Evolutionary conservation across 1,140 invertebrate species (phyloP).

Genomic region (Drosophila oshimai): DNA sequence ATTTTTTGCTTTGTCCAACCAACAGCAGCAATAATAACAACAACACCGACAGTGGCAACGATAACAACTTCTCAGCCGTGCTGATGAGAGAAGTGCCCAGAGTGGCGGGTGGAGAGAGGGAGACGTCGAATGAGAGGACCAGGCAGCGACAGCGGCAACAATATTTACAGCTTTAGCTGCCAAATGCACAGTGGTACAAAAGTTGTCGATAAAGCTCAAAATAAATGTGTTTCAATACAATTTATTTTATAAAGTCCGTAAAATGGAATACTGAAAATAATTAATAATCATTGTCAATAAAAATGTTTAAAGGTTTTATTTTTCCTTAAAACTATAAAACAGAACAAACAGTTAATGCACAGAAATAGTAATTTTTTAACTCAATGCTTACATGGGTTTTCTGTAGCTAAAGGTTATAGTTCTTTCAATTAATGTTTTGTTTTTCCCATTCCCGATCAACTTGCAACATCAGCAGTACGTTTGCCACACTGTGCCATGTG

Average conservation of each 20-base stretch:
- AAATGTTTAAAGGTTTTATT: too few relatives aligned
- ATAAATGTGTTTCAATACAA: too few relatives aligned
- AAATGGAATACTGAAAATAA: background rate
- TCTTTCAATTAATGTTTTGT: background rate
- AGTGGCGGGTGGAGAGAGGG: background rate
- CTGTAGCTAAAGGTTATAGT: too few relatives aligned
- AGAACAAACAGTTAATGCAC: too few relatives aligned
- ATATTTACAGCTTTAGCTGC: conserved; percentile 75
- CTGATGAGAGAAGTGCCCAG: conserved; percentile 35
- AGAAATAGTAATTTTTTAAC: background rate
- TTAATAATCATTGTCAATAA: too few relatives aligned
- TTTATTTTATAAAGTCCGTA: too few relatives aligned
- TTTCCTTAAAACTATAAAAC: too few relatives aligned
- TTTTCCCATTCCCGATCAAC: background rate
- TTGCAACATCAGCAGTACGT: conserved; percentile 5
- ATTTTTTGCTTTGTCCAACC: conserved; percentile 48
- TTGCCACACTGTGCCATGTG: conserved; percentile 20
- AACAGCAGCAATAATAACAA: conserved; percentile 27
- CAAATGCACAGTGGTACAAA: conserved; percentile 56
- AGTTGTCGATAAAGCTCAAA: background rate
- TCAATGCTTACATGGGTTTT: too few relatives aligned
- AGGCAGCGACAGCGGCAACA: conserved; percentile 60
- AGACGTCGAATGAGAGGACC: conserved; percentile 25
- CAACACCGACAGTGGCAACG: conserved; percentile 55
- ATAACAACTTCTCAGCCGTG: conserved; percentile 73